phyloP scores from a whole-genome alignment of 2,113 vertebrate species.

The Melozone crissalis region DNA sequence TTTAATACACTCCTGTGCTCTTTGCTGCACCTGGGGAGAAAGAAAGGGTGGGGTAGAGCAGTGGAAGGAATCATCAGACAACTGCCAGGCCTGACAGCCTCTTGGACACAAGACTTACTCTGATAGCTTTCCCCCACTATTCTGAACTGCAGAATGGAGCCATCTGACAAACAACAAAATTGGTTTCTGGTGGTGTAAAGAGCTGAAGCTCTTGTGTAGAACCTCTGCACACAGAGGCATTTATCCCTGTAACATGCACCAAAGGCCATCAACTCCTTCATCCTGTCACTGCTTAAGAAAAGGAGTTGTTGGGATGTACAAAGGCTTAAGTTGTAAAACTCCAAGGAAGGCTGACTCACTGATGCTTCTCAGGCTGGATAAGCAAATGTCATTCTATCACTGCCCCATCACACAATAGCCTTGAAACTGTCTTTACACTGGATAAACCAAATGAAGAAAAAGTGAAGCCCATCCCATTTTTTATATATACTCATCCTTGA shows the following conservation, averaged over 20 bases:
- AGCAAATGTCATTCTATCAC: background rate
- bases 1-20: conserved; percentile 86
- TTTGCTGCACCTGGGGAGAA: conserved; percentile 81
- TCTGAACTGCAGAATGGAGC: background rate
- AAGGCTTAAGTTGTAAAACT: background rate
- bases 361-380: background rate
- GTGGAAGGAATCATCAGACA: background rate
- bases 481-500: background rate
- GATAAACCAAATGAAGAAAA: background rate
- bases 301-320: background rate
- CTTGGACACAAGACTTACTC: background rate
- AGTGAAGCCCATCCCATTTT: background rate
- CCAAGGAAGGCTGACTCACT: background rate
- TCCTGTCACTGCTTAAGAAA: background rate
- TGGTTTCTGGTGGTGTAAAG: background rate
- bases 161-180: background rate
- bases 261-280: background rate
- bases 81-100: background rate
- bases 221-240: background rate
- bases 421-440: background rate
- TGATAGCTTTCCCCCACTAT: background rate
- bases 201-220: background rate
- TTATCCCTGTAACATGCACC: background rate
- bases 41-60: background rate
- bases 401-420: background rate